phyloP scores from a whole-genome alignment of 2,113 vertebrate genomes.

The cat (Felis catus) region DNA sequence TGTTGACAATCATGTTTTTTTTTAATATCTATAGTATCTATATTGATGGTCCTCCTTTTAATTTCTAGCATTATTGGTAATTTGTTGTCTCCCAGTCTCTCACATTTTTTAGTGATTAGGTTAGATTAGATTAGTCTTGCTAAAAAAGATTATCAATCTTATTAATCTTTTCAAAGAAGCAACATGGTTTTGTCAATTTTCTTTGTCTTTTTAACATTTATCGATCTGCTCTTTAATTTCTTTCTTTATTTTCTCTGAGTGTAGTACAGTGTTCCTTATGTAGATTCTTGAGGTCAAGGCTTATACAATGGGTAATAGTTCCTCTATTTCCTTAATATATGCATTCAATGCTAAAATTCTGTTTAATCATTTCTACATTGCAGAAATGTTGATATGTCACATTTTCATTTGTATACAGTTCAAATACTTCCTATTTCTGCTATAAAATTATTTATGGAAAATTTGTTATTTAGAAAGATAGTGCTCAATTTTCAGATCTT shows the following conservation, averaged over 20 bases:
- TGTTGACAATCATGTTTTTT: background rate
- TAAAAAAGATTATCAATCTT: background rate
- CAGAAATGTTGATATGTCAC: background rate
- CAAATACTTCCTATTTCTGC: background rate
- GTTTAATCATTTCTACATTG: background rate
- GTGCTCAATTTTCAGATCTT: background rate
- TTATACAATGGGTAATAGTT: background rate
- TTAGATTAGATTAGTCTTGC: background rate
- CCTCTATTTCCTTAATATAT: background rate
- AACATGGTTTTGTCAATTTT: background rate
- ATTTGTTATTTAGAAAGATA: background rate
- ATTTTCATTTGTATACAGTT: background rate
- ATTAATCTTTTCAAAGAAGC: background rate
- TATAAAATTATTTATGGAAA: background rate
- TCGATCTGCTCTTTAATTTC: background rate
- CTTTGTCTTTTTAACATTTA: background rate
- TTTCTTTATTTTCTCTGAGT: background rate
- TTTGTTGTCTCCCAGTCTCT: background rate
- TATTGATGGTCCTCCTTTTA: background rate
- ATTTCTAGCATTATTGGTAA: background rate
- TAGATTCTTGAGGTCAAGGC: background rate
- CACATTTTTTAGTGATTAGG: background rate
- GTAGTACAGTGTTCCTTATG: background rate
- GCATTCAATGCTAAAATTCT: background rate
- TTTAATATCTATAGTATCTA: background rate